A percentile compares a stretch with the other conserved stretches of the same genome.
Conservation (phyloP, 2,113 vertebrate genomes). For the Nothoprocta pentlandii region DNA sequence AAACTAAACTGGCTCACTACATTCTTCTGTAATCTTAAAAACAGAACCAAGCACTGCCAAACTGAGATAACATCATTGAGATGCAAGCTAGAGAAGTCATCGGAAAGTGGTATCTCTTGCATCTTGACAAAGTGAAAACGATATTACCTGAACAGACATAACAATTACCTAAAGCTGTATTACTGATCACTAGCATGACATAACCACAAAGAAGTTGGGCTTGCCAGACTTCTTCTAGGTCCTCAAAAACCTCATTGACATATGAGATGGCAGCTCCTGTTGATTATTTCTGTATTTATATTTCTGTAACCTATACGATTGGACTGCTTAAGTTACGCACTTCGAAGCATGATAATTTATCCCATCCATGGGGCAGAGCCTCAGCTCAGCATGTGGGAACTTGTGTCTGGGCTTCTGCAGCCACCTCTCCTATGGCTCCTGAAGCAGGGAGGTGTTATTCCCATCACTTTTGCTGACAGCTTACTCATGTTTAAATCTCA, state of each 20-base stretch:
- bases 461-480: neutral
- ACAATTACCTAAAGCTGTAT: neutral
- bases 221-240: neutral
- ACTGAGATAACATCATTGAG: neutral
- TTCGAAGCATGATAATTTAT: neutral
- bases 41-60: neutral
- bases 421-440: neutral
- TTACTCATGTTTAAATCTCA: neutral
- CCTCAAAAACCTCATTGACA: neutral
- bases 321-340: neutral
- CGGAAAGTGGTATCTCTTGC: neutral
- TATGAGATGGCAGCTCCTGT: rapidly evolving
- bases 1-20: neutral
- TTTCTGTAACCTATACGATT: neutral
- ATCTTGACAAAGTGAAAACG: neutral
- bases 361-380: neutral
- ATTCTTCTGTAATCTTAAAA: neutral
- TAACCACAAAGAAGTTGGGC: neutral
- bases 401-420: neutral
- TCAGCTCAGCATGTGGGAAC: neutral
- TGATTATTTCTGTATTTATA: neutral
- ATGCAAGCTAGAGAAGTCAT: neutral
- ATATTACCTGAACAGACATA: neutral
- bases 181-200: neutral
- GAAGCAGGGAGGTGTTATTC: neutral